These are phyloP conservation scores for Cantharis flavilabris DNA, from an alignment of 2,888 invertebrate genomes.

Conservation along the genomic window DNA sequence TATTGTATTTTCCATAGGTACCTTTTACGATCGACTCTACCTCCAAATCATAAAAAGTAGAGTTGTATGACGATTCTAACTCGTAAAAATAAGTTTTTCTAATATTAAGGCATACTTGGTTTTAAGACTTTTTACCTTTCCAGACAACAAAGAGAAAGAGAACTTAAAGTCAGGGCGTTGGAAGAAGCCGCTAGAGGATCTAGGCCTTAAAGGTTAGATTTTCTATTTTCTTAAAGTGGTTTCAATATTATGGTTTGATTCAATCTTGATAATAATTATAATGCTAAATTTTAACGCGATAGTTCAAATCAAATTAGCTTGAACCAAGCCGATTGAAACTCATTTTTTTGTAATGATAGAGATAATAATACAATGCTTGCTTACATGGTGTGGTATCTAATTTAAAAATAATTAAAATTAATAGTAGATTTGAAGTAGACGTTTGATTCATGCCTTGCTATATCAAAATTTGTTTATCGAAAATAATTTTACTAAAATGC, in stretches of 20 bases:
- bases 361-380: not conserved
- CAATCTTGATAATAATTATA: not conserved
- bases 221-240: not conserved
- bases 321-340: not conserved
- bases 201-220: slow-evolving; percentile 55
- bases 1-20: slow-evolving; percentile 27
- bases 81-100: slow-evolving; percentile 19
- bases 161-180: slow-evolving; percentile 82
- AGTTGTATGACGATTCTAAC: slow-evolving; percentile 10
- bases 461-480: not conserved
- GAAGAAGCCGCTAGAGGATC: slow-evolving; percentile 84
- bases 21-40: slow-evolving; percentile 27
- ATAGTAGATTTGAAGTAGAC: not conserved
- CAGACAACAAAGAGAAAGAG: slow-evolving; percentile 79
- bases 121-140: slow-evolving; percentile 31
- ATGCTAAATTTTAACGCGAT: not conserved
- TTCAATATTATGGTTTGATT: not conserved
- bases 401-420: not conserved
- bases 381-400: not conserved
- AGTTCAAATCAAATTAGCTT: not conserved
- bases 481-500: not conserved
- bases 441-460: not conserved
- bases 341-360: not conserved
- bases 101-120: slow-evolving; percentile 14
- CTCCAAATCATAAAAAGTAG: slow-evolving; percentile 28